Base-by-base conservation (phyloP, 2,113 vertebrate species). In the Ammodramus savannarum region DNA sequence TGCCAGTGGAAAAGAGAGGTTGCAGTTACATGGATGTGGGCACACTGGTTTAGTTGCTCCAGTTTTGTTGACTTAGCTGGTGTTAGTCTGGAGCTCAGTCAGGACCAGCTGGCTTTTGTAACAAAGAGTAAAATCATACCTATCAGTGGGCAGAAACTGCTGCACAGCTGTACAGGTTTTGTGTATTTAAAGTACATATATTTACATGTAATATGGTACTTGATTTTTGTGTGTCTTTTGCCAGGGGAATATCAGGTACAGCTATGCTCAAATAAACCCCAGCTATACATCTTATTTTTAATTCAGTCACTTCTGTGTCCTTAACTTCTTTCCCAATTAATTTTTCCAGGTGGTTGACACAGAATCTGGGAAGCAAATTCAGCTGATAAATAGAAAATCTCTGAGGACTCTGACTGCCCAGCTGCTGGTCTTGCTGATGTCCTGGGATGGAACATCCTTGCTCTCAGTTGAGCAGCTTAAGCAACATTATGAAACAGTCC, bases 331-430 rank as follows among this genome's bases (percentile, higher is more conserved):
- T 85, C 9, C 10, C 2, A 44, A 82, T n/a, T 61, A 4, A 15
- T 43, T 89, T 78, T 69, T 77, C 49, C 73, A 99, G 99, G 97
- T 99, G 65, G 98, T 98, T 58, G 99, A 99, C 51, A 97, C 98
- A 16, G 91, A 97, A 1, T 97, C 97, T 65, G 98, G 99, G 55
- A 98, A 98, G 31, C 99, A 99, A 95, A 98, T 99, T 77, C 99
- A 99, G 92, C 96, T 99, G 68, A 99, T 99, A 89, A 99, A 99
- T 92, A 98, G 99, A 67, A 99, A 99, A 96, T 99, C 99, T 41
- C 97, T 99, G 84, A 98, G 99, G 16, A 97, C 98, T 13, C 97
- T 99, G 84, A 99, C 99, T 52, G 98, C 98, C 43, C 99, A 99
- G 71, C 92, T 99, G n/a, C 97, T 99, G 73, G 98, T 98, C 5